Conservation (phyloP, 1,140 invertebrate species). For the Drosophila mayri region DNA sequence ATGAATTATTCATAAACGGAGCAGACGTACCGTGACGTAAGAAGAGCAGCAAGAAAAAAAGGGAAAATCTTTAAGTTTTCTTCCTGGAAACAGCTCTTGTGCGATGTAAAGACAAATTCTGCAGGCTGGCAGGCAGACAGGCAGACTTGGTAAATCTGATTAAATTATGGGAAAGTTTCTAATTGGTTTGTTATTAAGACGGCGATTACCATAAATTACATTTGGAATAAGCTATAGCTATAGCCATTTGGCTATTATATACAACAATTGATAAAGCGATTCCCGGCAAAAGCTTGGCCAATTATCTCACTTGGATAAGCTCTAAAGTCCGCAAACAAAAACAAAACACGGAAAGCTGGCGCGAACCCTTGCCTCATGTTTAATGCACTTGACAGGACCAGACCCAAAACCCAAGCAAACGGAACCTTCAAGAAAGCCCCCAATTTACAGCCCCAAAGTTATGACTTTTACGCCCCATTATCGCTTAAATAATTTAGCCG, state of each 20-base stretch:
- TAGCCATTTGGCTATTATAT: slow-evolving; percentile 32
- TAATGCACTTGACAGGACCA: slow-evolving; percentile 53
- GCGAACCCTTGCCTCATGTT: slow-evolving; percentile 45
- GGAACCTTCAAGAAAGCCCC: slow-evolving; percentile 35
- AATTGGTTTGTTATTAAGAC: slow-evolving; percentile 69
- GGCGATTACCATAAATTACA: slow-evolving; percentile 63
- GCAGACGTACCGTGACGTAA: slow-evolving; percentile 55
- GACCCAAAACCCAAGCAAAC: neutral
- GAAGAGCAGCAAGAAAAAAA: slow-evolving; percentile 26
- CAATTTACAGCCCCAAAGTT: slow-evolving; percentile 59
- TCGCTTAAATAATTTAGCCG: slow-evolving; percentile 76
- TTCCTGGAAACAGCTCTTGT: slow-evolving; percentile 10
- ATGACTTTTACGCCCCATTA: slow-evolving; percentile 76
- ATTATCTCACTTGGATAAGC: slow-evolving; percentile 35
- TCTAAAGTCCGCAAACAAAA: neutral
- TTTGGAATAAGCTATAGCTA: slow-evolving; percentile 27
- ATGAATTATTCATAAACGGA: slow-evolving; percentile 71
- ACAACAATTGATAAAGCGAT: slow-evolving; percentile 34
- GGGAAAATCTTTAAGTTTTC: slow-evolving; percentile 53
- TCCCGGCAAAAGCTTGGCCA: slow-evolving; percentile 13
- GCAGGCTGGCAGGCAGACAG: slow-evolving; percentile 1
- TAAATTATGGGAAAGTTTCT: slow-evolving; percentile 71
- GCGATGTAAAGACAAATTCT: slow-evolving; percentile 10
- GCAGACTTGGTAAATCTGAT: slow-evolving; percentile 41
- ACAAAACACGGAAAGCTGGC: slow-evolving; percentile 13